Evolutionary conservation across 2,888 invertebrate species (phyloP).

Genomic region (Ryuthela nishihirai): DNA sequence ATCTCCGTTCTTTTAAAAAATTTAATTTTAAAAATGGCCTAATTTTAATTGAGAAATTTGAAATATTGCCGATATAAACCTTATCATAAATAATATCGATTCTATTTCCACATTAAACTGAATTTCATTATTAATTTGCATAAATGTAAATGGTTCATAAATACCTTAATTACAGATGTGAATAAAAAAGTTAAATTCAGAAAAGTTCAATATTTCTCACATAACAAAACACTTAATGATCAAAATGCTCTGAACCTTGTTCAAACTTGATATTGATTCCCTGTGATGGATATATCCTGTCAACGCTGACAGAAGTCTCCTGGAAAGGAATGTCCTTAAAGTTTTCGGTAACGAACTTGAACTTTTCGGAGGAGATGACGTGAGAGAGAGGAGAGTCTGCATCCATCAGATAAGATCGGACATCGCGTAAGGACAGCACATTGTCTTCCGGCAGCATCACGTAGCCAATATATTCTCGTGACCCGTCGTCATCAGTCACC

Average conservation of each 20-base stretch:
- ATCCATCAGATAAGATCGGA: slow-evolving; percentile 10
- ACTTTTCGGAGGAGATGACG: slow-evolving; percentile 12
- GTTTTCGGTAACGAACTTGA: slow-evolving; percentile 29
- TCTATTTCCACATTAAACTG: no score
- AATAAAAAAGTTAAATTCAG: no score
- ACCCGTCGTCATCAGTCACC: slow-evolving; percentile 20
- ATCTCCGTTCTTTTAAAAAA: no score
- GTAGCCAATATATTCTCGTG: slow-evolving; percentile 24
- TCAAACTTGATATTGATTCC: slow-evolving; percentile 38
- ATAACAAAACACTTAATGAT: no score
- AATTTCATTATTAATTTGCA: no score
- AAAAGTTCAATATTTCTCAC: no score
- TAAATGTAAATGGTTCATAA: no score
- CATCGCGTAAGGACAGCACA: slow-evolving; percentile 8
- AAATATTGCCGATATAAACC: no score
- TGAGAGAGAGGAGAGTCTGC: slow-evolving; percentile 11
- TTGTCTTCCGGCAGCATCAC: slow-evolving; percentile 14
- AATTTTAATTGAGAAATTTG: no score
- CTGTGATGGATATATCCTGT: slow-evolving; percentile 41
- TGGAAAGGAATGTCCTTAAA: slow-evolving; percentile 17
- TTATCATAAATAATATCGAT: no score
- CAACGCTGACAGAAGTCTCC: slow-evolving; percentile 29
- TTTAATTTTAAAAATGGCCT: no score
- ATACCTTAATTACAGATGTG: no score
- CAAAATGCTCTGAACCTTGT: neutral